Base-by-base conservation (phyloP, 2,113 vertebrate genomes). In the Oryzias curvinotus region DNA sequence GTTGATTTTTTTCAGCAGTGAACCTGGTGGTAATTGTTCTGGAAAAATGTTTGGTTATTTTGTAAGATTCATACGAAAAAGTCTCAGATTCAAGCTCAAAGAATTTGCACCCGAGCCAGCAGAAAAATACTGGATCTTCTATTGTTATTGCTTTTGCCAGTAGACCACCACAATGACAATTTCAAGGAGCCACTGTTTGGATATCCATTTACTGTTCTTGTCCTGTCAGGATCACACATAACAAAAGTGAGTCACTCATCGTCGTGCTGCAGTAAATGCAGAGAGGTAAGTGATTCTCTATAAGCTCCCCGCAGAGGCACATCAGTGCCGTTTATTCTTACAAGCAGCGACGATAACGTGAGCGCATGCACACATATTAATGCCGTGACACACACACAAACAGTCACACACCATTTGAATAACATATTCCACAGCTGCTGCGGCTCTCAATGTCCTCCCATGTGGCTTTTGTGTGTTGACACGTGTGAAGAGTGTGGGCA, bases 371-470 rank as follows among this genome's bases (percentile, higher is more conserved):
- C 64, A 68, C 85, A 81, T 85, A 89, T 89, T 88, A 73, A 73
- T 62, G 52, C 57, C 1, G 7, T 5, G 18, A 52, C 62, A 15
- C 55, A 52, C 57, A 69, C 73, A 71, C 73, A 82, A 53, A 71
- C 78, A 88, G 85, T 85, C 85, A 88, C 83, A 86, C 82, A 82
- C 83, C 80, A 91, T 90, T 91, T 91, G 77, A 90, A 89, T 90
- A 89, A 90, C 87, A 89, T 87, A 90, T 91, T 91, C 77, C 81
- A 77, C 89, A 91, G 90, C 91, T 90, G 90, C 82, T 64, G 58
- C 70, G 67, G 82, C 80, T 90, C 82, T 90, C 86, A 75, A 80
- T 84, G 80, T 78, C 82, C 77, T 89, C 90, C 84, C 87, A 85
- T 81, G 87, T 88, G 89, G 84, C 74, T 87, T 88, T 87, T 88